Evolutionary conservation across 2,888 invertebrate species (phyloP), one percentile per base, ranked within the genome.

Genomic region (Agapostemon virescens): DNA sequence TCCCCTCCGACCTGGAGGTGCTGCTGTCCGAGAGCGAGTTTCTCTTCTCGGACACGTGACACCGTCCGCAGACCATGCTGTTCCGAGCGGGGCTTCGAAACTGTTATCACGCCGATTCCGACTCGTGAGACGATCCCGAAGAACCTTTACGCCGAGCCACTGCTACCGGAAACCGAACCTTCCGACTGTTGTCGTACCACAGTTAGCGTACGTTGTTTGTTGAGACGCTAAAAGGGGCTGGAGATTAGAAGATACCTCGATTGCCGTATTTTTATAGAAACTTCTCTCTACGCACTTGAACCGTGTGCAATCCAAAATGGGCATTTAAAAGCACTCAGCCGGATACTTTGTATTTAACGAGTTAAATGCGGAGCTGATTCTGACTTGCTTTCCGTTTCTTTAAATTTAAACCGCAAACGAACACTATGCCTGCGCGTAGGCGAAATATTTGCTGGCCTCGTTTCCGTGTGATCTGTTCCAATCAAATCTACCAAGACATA

Each of bases 1-100:
- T 95, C 91, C 95, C 95, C 85, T 94, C 94, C 70, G 95, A 95
- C 91, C 92, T 95, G 88, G 95, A 95, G 89, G 95, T 95, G 81
- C 92, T 95, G 45, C 92, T 95, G 68, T 94, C 94, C 74, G 94
- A 94, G 90, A 94, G 94, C 89, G 94, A 94, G 89, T 94, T 94
- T 83, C 92, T 94, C 76, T 94, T 94, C 88, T 93, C 94, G 84
- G 93, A 94, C 85, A 93, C 93, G 91, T 93, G 93, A 93, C 90
- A 55, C 55, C 55, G 55, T 55, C 55, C 26, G 6, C 26, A 55
- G 17, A 26, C 55, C 17, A 55, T 55, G 17, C 26, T 55, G 55
- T 55, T 55, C 55, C 49, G 49, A n/a, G n/a, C 49, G 11, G n/a
- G 49, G 49, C 49, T 49, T 49, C 49, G n/a, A 11, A 49, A 49